Conservation (phyloP, 2,113 vertebrate genomes). For the Canis aureus region DNA sequence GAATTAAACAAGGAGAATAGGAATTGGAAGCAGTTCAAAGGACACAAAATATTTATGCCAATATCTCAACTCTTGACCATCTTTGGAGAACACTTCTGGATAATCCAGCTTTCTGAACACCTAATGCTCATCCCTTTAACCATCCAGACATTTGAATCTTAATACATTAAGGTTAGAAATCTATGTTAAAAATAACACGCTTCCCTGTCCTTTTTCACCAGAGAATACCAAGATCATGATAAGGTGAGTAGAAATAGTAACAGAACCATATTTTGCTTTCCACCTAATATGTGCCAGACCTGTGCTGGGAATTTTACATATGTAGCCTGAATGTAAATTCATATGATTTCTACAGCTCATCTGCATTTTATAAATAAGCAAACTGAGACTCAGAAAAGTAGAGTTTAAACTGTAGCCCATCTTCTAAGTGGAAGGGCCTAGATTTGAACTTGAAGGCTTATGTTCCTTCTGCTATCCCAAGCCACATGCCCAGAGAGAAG, state of each 20-base stretch:
- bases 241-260: not conserved
- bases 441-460: not conserved
- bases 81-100: not conserved
- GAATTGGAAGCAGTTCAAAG: not conserved
- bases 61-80: not conserved
- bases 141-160: not conserved
- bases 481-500: not conserved
- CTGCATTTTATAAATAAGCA: not conserved
- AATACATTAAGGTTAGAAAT: not conserved
- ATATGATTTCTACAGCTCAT: not conserved
- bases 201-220: not conserved
- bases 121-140: not conserved
- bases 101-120: not conserved
- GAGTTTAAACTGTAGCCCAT: not conserved
- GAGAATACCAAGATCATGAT: not conserved
- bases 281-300: not conserved
- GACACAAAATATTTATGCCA: not conserved
- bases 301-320: not conserved
- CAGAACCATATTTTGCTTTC: not conserved
- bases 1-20: not conserved
- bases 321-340: not conserved
- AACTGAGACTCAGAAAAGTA: not conserved
- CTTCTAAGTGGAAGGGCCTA: not conserved
- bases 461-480: not conserved
- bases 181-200: slow-evolving; percentile 9